Evolutionary conservation across 2,113 vertebrate species (phyloP).

Genomic region (Alligator mississippiensis): DNA sequence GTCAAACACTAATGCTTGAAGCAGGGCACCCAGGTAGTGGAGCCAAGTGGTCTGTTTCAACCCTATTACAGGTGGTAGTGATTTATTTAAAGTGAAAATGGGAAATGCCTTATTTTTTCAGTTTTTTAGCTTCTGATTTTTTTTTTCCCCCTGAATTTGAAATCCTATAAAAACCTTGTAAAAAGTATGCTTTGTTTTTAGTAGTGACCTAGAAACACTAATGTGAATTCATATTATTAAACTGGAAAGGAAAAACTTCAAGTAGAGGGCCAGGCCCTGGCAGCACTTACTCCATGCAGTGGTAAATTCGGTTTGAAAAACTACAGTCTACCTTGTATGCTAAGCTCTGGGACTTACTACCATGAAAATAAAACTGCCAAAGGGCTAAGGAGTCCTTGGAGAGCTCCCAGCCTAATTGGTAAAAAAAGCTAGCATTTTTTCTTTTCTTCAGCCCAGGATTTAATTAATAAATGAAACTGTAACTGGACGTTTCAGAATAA

Average conservation of each 20-base stretch:
- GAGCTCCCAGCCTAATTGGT: neutral
- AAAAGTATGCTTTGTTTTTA: conserved; percentile 19
- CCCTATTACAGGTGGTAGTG: neutral
- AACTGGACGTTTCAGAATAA: neutral
- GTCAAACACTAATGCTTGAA: neutral
- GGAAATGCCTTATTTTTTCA: neutral
- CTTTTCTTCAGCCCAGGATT: conserved; percentile 18
- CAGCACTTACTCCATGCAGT: neutral
- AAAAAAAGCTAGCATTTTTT: neutral
- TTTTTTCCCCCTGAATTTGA: conserved; percentile 5
- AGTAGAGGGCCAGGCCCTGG: neutral
- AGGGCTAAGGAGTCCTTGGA: neutral
- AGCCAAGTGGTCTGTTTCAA: neutral
- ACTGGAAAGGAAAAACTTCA: neutral
- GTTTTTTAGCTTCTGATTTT: conserved; percentile 18
- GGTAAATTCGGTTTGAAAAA: neutral
- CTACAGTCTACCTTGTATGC: neutral
- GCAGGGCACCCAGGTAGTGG: neutral
- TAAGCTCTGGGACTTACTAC: neutral
- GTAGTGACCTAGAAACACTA: conserved; percentile 5
- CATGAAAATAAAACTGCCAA: neutral
- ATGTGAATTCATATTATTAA: neutral
- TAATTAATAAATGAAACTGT: neutral
- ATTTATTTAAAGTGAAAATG: neutral
- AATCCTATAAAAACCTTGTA: neutral